phyloP scores from a whole-genome alignment of 2,113 vertebrate genomes.

The Myotis davidii region DNA sequence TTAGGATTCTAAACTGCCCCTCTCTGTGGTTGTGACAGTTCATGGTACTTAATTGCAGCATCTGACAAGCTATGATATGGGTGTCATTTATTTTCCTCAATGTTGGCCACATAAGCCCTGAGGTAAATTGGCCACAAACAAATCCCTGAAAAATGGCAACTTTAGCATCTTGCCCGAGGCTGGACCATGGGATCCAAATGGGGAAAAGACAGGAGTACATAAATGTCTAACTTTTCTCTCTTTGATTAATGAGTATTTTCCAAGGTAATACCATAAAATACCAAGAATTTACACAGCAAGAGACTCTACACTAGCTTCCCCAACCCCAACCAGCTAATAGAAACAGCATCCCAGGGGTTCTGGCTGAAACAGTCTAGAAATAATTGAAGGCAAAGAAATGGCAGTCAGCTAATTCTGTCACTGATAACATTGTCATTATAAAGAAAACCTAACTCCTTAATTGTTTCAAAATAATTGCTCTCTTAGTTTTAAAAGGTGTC shows the following conservation, averaged over 20 bases:
- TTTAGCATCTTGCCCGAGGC: neutral
- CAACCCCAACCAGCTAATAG: neutral
- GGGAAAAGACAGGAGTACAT: neutral
- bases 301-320: neutral
- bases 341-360: slow-evolving; percentile 20
- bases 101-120: slow-evolving; percentile 12
- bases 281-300: slow-evolving; percentile 14
- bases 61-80: neutral
- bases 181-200: neutral
- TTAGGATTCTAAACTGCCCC: neutral
- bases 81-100: slow-evolving; percentile 24
- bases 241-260: slow-evolving; percentile 24
- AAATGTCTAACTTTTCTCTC: neutral
- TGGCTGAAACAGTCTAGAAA: neutral
- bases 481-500: slow-evolving; percentile 64
- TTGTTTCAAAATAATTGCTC: slow-evolving; percentile 50
- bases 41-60: slow-evolving; percentile 37
- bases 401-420: slow-evolving; percentile 52
- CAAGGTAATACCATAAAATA: slow-evolving; percentile 27
- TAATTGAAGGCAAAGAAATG: slow-evolving; percentile 65
- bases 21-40: neutral
- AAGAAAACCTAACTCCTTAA: slow-evolving; percentile 64
- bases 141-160: slow-evolving; percentile 27
- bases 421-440: neutral
- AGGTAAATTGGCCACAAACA: slow-evolving; percentile 48